phyloP scores from a whole-genome alignment of 2,797 vertebrate species.

The Margarornis squamiger region DNA sequence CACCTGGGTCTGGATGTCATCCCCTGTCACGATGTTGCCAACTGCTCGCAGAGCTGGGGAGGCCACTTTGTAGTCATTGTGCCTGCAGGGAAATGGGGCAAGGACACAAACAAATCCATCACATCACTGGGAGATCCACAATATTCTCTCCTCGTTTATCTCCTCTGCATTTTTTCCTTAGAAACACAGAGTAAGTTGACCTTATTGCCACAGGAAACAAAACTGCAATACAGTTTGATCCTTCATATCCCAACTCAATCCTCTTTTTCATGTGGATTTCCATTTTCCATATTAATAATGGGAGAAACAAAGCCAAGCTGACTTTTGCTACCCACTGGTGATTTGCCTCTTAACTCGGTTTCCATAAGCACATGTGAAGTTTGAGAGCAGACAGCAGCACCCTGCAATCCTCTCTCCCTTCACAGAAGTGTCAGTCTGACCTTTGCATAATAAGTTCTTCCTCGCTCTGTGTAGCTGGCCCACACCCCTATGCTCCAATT shows the following conservation, averaged over 20 bases:
- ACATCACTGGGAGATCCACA: not conserved
- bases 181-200: rapidly evolving
- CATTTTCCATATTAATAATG: not conserved
- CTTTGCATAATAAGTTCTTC: not conserved
- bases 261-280: not conserved
- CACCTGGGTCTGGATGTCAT: slow-evolving; percentile 98
- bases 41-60: slow-evolving; percentile 95
- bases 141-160: not conserved
- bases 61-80: slow-evolving; percentile 97
- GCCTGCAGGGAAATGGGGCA: slow-evolving; percentile 75
- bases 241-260: not conserved
- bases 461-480: no score
- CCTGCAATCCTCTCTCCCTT: not conserved
- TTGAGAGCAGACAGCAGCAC: not conserved
- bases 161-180: not conserved
- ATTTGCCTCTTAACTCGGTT: not conserved
- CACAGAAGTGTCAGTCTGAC: not conserved
- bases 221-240: not conserved
- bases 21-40: slow-evolving; percentile 97
- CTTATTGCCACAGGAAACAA: not conserved
- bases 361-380: not conserved
- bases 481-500: not conserved
- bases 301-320: not conserved
- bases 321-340: not conserved
- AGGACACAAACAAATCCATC: not conserved